Percentiles rank a stretch among this genome's conserved stretches.
These are phyloP conservation scores for Arbacia lixula DNA, from an alignment of 53 echinoderm and acorn worm genomes.

Conservation along the genomic window DNA sequence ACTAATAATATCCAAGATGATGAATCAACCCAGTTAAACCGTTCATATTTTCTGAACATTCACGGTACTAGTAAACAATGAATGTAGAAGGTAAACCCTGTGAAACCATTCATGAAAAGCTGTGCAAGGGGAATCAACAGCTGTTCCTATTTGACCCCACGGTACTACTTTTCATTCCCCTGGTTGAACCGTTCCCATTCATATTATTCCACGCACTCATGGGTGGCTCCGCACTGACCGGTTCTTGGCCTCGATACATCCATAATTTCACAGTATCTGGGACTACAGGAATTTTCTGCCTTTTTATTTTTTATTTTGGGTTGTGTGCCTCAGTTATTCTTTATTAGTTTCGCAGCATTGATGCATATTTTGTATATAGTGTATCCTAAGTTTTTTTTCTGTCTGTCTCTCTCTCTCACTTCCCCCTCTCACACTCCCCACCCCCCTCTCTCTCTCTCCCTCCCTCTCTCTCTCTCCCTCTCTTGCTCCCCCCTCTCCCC, in stretches of 20 bases:
- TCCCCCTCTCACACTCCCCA: not conserved
- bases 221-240: constrained; percentile 8
- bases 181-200: not conserved
- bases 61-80: too few relatives aligned
- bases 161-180: too few relatives aligned
- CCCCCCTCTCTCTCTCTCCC: not conserved
- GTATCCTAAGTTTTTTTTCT: not conserved
- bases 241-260: constrained; percentile 22
- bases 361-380: not conserved
- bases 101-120: too few relatives aligned
- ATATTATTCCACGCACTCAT: not conserved
- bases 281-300: not conserved
- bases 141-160: too few relatives aligned
- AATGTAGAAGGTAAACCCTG: too few relatives aligned
- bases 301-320: not conserved
- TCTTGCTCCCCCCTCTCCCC: not conserved
- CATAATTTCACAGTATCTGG: not conserved
- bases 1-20: too few relatives aligned
- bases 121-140: too few relatives aligned
- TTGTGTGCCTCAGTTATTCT: not conserved
- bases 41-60: too few relatives aligned
- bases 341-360: not conserved
- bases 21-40: too few relatives aligned
- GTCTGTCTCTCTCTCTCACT: not conserved
- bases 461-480: not conserved